phyloP scores from a whole-genome alignment of 2,888 invertebrate species.

The Carabus problematicus region DNA sequence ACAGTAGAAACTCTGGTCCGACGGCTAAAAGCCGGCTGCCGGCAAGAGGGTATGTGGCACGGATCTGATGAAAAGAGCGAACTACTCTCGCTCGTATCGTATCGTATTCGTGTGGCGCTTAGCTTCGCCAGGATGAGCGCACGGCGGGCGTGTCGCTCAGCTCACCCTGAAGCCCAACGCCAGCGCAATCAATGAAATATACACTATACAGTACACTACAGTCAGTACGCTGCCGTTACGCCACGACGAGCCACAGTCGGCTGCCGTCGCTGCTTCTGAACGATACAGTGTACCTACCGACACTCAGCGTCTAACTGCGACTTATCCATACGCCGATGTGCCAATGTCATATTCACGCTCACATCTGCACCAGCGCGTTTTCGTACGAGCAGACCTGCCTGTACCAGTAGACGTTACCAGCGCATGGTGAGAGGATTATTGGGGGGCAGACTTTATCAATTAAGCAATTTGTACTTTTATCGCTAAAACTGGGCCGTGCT shows the following conservation, averaged over 20 bases:
- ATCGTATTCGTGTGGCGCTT: slow-evolving; percentile 56
- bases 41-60: slow-evolving; percentile 4
- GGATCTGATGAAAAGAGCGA: slow-evolving; percentile 5
- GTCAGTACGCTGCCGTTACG: slow-evolving; percentile 26
- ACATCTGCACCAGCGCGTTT: too few species aligned
- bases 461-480: slow-evolving; percentile 15
- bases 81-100: slow-evolving; percentile 16
- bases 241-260: slow-evolving; percentile 2
- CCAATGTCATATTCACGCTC: too few species aligned
- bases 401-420: neutral
- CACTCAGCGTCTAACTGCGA: neutral
- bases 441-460: slow-evolving; percentile 21
- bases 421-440: neutral
- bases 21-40: slow-evolving; percentile 2
- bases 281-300: slow-evolving; percentile 7
- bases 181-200: slow-evolving; percentile 60
- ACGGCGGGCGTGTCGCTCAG: slow-evolving; percentile 58
- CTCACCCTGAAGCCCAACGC: slow-evolving; percentile 55
- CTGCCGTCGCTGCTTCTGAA: slow-evolving; percentile 14
- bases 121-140: slow-evolving; percentile 47
- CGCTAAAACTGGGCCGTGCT: too few species aligned
- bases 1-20: slow-evolving; percentile 1
- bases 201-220: slow-evolving; percentile 55
- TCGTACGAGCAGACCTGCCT: too few species aligned
- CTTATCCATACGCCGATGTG: too few species aligned